Base-by-base conservation (phyloP, 2,113 vertebrate genomes). In the Brachypodius melanocephalos region DNA sequence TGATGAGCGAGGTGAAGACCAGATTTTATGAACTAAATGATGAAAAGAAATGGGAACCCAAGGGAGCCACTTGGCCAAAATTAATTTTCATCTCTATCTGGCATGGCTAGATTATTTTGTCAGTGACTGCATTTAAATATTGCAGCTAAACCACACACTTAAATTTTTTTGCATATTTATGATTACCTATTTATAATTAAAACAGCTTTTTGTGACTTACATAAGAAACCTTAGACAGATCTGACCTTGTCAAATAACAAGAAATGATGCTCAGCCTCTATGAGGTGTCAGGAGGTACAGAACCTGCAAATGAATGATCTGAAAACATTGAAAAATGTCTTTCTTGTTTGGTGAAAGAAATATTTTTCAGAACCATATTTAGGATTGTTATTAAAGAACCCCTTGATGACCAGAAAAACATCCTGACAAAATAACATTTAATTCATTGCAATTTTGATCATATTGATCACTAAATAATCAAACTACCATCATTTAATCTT, bases 361-460 rank as follows among this genome's bases (percentile, higher is more conserved):
- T 20, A n/a, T 40, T 52, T 48, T 57, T 61, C 15, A 40, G 32
- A 59, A 43, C 12, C 0, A 0, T 28, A 20, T 54, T 82, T 38
- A 83, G 1, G 10, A 54, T 67, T 75, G 32, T 63, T 88, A 54
- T 8, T 55, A 46, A 67, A 45, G 12, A 82, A 58, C 4, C 1
- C 7, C 31, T 84, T 17, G 28, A n/a, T 42, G 66, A 78, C 16
- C 42, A n/a, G 10, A 69, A 57, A 57, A 29, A 57, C 58, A 10
- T 0, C 0, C 19, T 29, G 17, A 19, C 2, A n/a, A 49, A 43
- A 57, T 7, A 21, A 7, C 5, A 38, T n/a, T 38, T 34, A 36
- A 32, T 54, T 54, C 38, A 12, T 34, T 85, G 38, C 8, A 15
- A 36, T 72, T 73, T 69, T 6, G 6, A 22, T 91, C 7, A 19